These are phyloP conservation scores for Drosophila subobscura DNA, from an alignment of 1,140 invertebrate species.

Conservation along the genomic window DNA sequence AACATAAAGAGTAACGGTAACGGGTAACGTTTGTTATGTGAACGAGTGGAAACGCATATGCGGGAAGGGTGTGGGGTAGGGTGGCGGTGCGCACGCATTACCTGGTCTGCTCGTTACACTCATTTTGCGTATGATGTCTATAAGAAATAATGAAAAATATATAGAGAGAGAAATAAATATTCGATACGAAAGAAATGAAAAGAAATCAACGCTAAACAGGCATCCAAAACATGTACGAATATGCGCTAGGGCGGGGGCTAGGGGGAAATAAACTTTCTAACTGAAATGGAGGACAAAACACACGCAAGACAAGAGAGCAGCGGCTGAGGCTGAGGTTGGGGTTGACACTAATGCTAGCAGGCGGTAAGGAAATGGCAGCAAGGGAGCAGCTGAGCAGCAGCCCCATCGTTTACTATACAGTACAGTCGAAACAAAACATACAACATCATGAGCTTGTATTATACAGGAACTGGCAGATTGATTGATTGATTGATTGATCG, in stretches of 20 bases:
- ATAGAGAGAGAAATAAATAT: constrained; percentile 58
- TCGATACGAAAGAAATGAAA: constrained; percentile 31
- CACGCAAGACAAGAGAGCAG: neutral
- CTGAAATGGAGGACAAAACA: constrained; percentile 11
- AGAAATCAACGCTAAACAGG: constrained; percentile 23
- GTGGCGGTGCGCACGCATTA: constrained; percentile 59
- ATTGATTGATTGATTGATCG: neutral
- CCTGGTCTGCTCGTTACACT: constrained; percentile 75
- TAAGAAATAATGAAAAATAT: constrained; percentile 81
- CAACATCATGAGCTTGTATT: constrained; percentile 22
- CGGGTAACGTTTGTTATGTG: too few relatives aligned
- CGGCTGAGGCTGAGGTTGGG: too few relatives aligned
- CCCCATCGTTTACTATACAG: constrained; percentile 25
- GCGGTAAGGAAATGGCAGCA: constrained; percentile 35
- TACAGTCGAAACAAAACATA: constrained; percentile 43
- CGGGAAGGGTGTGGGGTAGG: neutral
- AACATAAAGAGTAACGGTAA: constrained; percentile 3
- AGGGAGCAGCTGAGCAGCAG: constrained; percentile 14
- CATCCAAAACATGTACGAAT: constrained; percentile 10
- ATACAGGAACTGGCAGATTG: constrained; percentile 12
- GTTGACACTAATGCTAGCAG: constrained; percentile 14
- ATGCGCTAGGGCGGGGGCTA: neutral
- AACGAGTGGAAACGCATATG: too few relatives aligned
- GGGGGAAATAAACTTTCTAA: constrained; percentile 17
- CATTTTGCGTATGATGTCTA: constrained; percentile 83